A percentile compares a stretch with the other conserved stretches of the same genome.
Evolutionary conservation across 2,113 vertebrate genomes (phyloP).

Genomic region (Vanacampus margaritifer): DNA sequence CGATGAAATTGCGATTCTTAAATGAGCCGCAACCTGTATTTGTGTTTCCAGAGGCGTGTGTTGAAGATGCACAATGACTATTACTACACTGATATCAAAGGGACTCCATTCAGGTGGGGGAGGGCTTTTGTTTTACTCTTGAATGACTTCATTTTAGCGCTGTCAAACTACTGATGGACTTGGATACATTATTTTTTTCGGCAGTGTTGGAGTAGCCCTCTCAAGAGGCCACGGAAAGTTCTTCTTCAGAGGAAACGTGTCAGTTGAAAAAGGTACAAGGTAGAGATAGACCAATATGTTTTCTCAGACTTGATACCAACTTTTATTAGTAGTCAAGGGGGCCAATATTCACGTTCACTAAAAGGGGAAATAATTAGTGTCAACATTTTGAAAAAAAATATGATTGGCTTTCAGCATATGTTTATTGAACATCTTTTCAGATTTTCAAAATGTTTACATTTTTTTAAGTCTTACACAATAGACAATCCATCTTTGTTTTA

Average conservation of each 20-base stretch:
- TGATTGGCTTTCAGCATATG: too few species aligned
- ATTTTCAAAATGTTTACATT: too few species aligned
- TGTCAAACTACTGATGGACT: too few species aligned
- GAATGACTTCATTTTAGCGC: neutral
- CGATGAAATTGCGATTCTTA: neutral
- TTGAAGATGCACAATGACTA: slow-evolving; percentile 99
- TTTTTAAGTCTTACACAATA: too few species aligned
- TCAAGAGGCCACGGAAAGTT: slow-evolving; percentile 96
- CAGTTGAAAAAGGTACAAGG: slow-evolving; percentile 89
- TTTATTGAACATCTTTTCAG: too few species aligned
- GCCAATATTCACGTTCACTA: too few species aligned
- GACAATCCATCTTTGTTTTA: too few species aligned
- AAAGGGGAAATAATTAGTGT: too few species aligned
- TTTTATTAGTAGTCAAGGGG: too few species aligned
- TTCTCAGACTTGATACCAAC: too few species aligned
- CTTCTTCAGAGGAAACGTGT: slow-evolving; percentile 95
- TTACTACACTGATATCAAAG: slow-evolving; percentile 98
- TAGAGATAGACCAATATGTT: too few species aligned
- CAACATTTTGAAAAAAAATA: too few species aligned
- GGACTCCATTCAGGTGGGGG: slow-evolving; percentile 97
- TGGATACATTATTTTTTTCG: slow-evolving; percentile 33
- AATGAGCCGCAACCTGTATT: slow-evolving; percentile 16
- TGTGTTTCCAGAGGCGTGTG: slow-evolving; percentile 84
- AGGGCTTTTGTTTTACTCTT: slow-evolving; percentile 45
- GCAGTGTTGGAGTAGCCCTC: slow-evolving; percentile 92